Evolutionary conservation across 2,113 vertebrate species (phyloP), one percentile per base, ranked within the genome.

Genomic region (Tretioscincus oriximinensis): DNA sequence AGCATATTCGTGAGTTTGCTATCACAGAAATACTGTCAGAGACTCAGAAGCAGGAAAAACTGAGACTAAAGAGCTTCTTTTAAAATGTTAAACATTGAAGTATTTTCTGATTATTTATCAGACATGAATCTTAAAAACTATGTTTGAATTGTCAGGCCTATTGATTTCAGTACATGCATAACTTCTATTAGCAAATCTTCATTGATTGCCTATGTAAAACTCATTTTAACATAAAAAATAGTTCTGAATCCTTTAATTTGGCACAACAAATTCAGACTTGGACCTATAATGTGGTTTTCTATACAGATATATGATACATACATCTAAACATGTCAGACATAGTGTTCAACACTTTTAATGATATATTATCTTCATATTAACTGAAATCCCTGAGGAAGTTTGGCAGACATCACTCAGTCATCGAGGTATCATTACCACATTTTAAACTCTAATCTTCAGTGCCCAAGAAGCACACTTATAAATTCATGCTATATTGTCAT

Each of bases 311-410:
- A 89, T 83, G 90, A 93, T 88, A 90, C 85, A 90, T 95, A 93
- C 95, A 96, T 95, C 90, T 88, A 86, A 89, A 86, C 86, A 91
- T 94, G 94, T 95, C 92, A 95, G 89, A 94, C 91, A 92, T 74
- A 90, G 72, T 35, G 78, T 89, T 93, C 90, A 93, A 94, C 93
- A 93, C 89, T 88, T 81, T 90, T 94, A 94, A 94, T 95, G 94
- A 96, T 95, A 92, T 94, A 95, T 94, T 93, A 94, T 90, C 88
- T 91, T 91, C 85, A 88, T 87, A 94, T 95, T 92, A 58, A 95
- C 66, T 93, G 91, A 88, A 93, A 84, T 93, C 93, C 94, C 94
- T 1, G 85, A 89, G 94, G 94, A 91, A 88, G 81, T 90, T 87
- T 92, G 93, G 90, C 88, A 89, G 90, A 83, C 69, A 72, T 89